Evolutionary conservation across 2,888 invertebrate genomes (phyloP), one percentile per base, ranked within the genome.

Genomic region (Magallana nippona): DNA sequence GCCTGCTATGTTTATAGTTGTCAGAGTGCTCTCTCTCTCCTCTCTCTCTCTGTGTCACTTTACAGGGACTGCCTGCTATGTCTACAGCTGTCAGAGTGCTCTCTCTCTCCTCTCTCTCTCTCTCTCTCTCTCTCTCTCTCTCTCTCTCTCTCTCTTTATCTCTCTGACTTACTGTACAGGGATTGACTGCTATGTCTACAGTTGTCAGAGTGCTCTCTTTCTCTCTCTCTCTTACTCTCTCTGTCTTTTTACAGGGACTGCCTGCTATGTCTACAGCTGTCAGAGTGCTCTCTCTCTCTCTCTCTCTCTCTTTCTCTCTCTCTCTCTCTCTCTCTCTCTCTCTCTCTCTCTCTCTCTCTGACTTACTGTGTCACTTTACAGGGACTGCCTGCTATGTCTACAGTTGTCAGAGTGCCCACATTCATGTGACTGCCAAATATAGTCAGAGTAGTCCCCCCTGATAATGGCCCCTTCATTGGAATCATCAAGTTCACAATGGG

Each of bases 391-490:
- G 89, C 97, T 87, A 99, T 97, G 93, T 96, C 97, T 1, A 98
- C 98, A 17, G 96, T 96, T 85, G 98, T 97, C 89, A 96, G 96
- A 83, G 98, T 97, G 44, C 99, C 99, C 91, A 98, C 97, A 93
- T 99, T 98, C 84, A 99, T 95, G 95, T 97, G 97, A 92, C 97
- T 96, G 10, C 99, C 99, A 86, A 97, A 97, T 89, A 99, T 96
- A 3, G 97, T 97, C 87, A 99, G 95, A 91, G 97, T 96, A 0
- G 99, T 99, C 2, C 99, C 99, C n/a, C 99, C 99, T 86, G 98
- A 97, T 91, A 97, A 96, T 0, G 99, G 99, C 0, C 99, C 99
- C 88, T 97, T 95, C n/a, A 96, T 95, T 44, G 94, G 94, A 8
- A 86, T 87, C 60, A 94, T 84, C n/a, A 90, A 89, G 32, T 90